Evolutionary conservation across 2,797 vertebrate genomes (phyloP).

Genomic region (Fringilla coelebs): DNA sequence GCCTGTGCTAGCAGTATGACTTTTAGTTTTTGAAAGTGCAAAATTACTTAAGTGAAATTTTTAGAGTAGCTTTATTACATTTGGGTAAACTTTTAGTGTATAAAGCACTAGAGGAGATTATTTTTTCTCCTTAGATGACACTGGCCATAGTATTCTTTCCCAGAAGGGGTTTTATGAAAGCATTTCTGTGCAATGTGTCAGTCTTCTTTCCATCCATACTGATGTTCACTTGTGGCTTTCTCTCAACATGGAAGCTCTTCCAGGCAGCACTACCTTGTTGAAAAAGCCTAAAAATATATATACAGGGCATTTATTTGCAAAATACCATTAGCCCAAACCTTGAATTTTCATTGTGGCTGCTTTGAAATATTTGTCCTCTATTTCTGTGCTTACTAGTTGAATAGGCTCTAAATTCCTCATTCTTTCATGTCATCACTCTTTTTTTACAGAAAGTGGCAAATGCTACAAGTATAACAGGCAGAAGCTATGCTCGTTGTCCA

Average conservation of each 20-base stretch:
- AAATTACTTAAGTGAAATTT: background rate
- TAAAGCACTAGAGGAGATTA: background rate
- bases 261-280: background rate
- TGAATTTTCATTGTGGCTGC: background rate
- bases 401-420: background rate
- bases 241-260: background rate
- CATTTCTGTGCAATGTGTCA: background rate
- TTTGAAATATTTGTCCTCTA: background rate
- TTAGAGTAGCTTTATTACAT: background rate
- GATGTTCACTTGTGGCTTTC: background rate
- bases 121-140: background rate
- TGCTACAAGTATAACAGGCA: background rate
- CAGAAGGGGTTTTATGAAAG: background rate
- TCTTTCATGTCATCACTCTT: background rate
- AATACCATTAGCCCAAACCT: background rate
- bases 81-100: background rate
- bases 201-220: background rate
- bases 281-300: background rate
- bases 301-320: background rate
- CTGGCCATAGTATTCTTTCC: background rate
- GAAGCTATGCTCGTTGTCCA: fast-evolving
- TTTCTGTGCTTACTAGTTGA: background rate
- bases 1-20: background rate
- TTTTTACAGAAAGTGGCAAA: background rate
- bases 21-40: background rate